Conservation (phyloP, 2,797 vertebrate genomes). For the Orientallactaga sibirica region DNA sequence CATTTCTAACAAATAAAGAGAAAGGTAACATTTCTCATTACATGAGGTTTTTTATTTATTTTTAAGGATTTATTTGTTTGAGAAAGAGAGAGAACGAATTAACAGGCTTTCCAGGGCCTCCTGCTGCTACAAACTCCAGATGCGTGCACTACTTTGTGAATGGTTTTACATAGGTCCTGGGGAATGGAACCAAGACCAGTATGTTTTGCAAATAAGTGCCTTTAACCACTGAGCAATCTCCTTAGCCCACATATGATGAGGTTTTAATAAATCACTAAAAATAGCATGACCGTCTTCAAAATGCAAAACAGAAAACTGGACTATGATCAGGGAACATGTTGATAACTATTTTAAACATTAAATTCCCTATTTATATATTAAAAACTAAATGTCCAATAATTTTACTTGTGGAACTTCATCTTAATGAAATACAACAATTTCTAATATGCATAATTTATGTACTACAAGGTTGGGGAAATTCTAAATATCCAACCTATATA, state of each 20-base stretch:
- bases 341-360: constrained; percentile 35
- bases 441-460: not conserved
- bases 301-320: not conserved
- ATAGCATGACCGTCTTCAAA: not conserved
- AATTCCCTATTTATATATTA: constrained; percentile 34
- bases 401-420: not conserved
- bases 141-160: too few relatives aligned
- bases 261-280: not conserved
- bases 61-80: too few relatives aligned
- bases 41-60: too few relatives aligned
- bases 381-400: not conserved
- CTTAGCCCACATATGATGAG: not conserved
- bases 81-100: too few relatives aligned
- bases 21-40: not conserved
- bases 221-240: too few relatives aligned
- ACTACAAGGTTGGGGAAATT: not conserved
- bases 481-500: not conserved
- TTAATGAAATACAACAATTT: constrained; percentile 41
- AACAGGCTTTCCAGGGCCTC: too few relatives aligned
- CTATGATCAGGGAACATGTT: not conserved
- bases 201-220: too few relatives aligned
- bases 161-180: too few relatives aligned
- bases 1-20: constrained; percentile 36
- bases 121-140: too few relatives aligned
- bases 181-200: too few relatives aligned